Evolutionary conservation across 2,113 vertebrate genomes (phyloP).

Genomic region (Phycodurus eques): DNA sequence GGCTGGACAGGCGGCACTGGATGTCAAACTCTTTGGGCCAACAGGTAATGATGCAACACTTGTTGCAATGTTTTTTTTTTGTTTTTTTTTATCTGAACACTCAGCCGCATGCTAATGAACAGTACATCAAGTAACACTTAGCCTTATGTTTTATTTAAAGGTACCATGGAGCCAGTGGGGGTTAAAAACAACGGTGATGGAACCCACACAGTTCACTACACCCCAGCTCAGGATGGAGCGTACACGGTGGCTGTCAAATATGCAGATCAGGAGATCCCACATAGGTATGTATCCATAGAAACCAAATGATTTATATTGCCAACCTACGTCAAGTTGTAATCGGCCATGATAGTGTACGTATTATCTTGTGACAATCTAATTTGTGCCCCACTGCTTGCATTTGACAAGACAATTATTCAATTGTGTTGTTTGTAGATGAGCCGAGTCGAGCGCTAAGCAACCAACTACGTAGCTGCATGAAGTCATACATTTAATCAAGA

Average conservation of each 20-base stretch:
- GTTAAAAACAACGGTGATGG: slow-evolving; percentile 87
- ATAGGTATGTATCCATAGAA: slow-evolving; percentile 73
- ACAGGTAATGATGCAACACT: slow-evolving; percentile 68
- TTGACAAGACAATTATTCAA: too few relatives aligned
- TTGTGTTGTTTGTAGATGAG: too few relatives aligned
- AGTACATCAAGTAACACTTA: neutral
- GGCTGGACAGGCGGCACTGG: slow-evolving; percentile 83
- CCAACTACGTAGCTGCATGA: too few relatives aligned
- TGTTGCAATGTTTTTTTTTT: neutral
- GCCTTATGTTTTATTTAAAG: slow-evolving; percentile 57
- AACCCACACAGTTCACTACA: slow-evolving; percentile 90
- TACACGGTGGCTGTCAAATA: slow-evolving; percentile 89
- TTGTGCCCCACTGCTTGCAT: too few relatives aligned
- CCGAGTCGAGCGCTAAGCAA: too few relatives aligned
- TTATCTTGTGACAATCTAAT: too few relatives aligned
- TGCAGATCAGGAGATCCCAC: slow-evolving; percentile 88
- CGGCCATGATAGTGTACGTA: too few relatives aligned
- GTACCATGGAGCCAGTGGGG: slow-evolving; percentile 83
- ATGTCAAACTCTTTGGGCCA: slow-evolving; percentile 86
- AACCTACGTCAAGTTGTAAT: too few relatives aligned
- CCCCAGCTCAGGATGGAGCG: slow-evolving; percentile 84
- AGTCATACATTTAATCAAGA: too few relatives aligned
- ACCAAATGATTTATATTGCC: too few relatives aligned
- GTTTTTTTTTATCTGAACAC: neutral
- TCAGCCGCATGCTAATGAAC: neutral